These are phyloP conservation scores for Blera fallax DNA, from an alignment of 2,888 invertebrate genomes.

Conservation along the genomic window DNA sequence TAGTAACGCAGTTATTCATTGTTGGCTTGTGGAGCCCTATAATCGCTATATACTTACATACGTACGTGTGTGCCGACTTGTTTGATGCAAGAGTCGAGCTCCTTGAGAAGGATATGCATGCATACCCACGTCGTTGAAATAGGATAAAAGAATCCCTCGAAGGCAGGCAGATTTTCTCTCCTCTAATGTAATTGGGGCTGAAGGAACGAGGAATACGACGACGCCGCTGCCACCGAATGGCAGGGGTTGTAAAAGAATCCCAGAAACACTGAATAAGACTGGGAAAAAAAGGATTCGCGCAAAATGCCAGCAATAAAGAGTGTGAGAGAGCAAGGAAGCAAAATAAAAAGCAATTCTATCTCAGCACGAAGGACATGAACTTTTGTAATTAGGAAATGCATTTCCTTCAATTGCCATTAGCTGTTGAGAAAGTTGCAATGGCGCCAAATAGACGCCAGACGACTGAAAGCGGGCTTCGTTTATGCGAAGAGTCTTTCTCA, in stretches of 20 bases:
- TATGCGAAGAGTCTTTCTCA: slow-evolving; percentile 22
- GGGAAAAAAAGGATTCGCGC: slow-evolving; percentile 33
- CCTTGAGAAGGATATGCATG: neutral
- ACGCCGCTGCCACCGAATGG: neutral
- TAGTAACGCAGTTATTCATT: slow-evolving; percentile 73
- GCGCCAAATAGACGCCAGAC: slow-evolving; percentile 70
- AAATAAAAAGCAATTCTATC: slow-evolving; percentile 42
- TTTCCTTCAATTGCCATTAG: slow-evolving; percentile 73
- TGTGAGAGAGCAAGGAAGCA: neutral
- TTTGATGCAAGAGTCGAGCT: neutral
- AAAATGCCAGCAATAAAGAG: slow-evolving; percentile 29
- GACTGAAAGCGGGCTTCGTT: slow-evolving; percentile 26
- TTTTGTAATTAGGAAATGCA: slow-evolving; percentile 73
- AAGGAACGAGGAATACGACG: no score
- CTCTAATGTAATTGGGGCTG: slow-evolving; percentile 44
- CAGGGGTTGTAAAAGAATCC: slow-evolving; percentile 2
- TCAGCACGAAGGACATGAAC: slow-evolving; percentile 70
- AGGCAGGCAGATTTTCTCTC: slow-evolving; percentile 52
- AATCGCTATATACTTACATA: neutral
- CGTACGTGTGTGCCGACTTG: no score
- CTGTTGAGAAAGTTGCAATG: slow-evolving; percentile 65
- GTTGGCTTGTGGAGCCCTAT: slow-evolving; percentile 31
- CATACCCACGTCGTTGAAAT: slow-evolving; percentile 12
- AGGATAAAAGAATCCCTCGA: slow-evolving; percentile 42
- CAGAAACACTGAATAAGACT: slow-evolving; percentile 34